phyloP scores from a whole-genome alignment of 2,888 invertebrate species.

The Abrostola triplasia region DNA sequence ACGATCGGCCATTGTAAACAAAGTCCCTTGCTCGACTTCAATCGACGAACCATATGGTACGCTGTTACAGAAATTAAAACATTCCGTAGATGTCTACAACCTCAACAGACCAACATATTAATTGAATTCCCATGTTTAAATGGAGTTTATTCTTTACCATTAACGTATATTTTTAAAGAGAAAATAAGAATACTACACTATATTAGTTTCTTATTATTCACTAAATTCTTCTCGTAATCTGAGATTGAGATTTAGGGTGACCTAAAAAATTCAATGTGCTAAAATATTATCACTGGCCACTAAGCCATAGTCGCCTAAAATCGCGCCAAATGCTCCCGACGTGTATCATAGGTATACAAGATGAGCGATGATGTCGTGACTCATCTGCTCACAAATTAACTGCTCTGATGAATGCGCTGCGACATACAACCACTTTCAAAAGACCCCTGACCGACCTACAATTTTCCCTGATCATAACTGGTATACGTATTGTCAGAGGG shows the following conservation, averaged over 20 bases:
- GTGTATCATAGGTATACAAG: conserved; percentile 71
- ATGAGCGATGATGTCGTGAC: conserved; percentile 85
- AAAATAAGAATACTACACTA: too few relatives aligned
- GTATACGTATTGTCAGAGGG: conserved; percentile 41
- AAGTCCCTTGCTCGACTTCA: conserved; percentile 13
- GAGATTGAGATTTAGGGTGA: not conserved
- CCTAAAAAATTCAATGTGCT: not conserved
- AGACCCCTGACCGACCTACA: conserved; percentile 59
- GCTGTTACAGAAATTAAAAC: not conserved
- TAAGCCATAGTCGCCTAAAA: conserved; percentile 44
- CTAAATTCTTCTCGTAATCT: not conserved
- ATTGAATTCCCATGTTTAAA: too few relatives aligned
- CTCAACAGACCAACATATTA: too few relatives aligned
- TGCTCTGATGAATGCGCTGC: conserved; percentile 83
- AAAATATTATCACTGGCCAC: conserved; percentile 11
- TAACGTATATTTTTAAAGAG: too few relatives aligned
- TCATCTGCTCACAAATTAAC: conserved; percentile 86
- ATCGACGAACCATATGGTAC: not conserved
- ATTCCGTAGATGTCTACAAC: not conserved
- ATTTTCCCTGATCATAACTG: conserved; percentile 39
- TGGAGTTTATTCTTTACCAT: too few relatives aligned
- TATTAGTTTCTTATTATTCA: not conserved
- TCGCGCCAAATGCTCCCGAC: conserved; percentile 75
- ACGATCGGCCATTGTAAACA: conserved; percentile 24
- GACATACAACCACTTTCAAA: conserved; percentile 65